Conservation (phyloP, 1,140 invertebrate genomes). For the Muscidifurax raptorellus region DNA sequence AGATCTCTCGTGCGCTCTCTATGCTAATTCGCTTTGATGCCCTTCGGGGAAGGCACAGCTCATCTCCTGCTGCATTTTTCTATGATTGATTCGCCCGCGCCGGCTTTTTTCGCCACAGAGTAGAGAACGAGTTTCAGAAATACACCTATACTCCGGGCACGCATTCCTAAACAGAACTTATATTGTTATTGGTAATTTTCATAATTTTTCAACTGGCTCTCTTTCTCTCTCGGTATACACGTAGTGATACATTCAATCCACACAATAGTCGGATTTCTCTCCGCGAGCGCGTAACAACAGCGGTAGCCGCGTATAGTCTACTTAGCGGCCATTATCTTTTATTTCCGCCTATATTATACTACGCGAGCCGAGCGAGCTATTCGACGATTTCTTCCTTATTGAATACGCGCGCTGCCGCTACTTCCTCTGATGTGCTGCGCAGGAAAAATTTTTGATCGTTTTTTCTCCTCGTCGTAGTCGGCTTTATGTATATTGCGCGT, state of each 20-base stretch:
- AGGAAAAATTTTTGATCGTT: constrained; percentile 12
- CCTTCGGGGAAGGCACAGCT: constrained; percentile 12
- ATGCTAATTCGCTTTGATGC: not conserved
- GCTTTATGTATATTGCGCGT: not conserved
- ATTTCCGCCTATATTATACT: constrained; percentile 6
- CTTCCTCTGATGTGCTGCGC: constrained; percentile 11
- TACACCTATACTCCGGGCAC: too few species aligned
- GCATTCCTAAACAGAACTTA: not conserved
- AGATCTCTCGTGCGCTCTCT: not conserved
- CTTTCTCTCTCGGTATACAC: not conserved
- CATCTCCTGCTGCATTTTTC: constrained; percentile 28
- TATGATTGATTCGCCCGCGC: constrained; percentile 27
- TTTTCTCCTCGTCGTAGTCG: not conserved
- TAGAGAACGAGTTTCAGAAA: not conserved
- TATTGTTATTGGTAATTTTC: not conserved
- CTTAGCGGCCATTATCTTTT: constrained; percentile 36
- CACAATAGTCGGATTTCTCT: not conserved
- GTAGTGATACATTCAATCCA: not conserved
- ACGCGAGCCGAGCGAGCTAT: not conserved
- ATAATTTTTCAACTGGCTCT: not conserved
- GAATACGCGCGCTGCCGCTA: not conserved
- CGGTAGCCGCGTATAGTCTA: constrained; percentile 10
- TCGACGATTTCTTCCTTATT: constrained; percentile 37
- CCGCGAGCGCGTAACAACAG: not conserved
- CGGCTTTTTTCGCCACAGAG: too few species aligned